These are phyloP conservation scores for Nasonia vitripennis DNA, from an alignment of 1,140 invertebrate genomes.

Conservation along the genomic window DNA sequence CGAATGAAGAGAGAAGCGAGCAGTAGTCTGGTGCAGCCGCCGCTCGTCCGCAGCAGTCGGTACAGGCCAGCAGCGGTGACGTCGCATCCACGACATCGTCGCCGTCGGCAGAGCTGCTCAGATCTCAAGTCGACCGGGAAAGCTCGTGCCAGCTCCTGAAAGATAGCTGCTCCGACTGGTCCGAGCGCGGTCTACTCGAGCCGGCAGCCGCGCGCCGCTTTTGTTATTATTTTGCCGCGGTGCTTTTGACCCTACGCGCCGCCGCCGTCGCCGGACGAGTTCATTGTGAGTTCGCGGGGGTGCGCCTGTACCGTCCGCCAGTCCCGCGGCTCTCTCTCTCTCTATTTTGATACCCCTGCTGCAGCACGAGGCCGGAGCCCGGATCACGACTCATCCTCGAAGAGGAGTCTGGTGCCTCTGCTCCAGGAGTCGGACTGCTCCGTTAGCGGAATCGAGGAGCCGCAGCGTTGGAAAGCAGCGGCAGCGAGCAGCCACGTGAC, in stretches of 20 bases:
- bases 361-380: background rate
- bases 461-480: background rate
- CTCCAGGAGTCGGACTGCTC: background rate
- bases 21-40: background rate
- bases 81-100: background rate
- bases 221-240: slow-evolving; percentile 28
- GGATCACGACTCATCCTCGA: background rate
- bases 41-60: too few species aligned
- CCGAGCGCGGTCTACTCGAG: too few species aligned
- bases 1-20: background rate
- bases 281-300: slow-evolving; percentile 65
- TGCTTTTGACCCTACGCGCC: slow-evolving; percentile 9
- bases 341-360: background rate
- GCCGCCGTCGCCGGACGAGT: slow-evolving; percentile 63
- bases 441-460: background rate
- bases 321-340: background rate
- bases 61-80: background rate
- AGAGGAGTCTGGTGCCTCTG: too few species aligned
- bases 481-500: slow-evolving; percentile 1
- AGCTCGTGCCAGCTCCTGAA: background rate
- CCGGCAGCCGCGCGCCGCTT: too few species aligned
- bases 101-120: background rate
- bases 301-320: slow-evolving; percentile 34
- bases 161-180: background rate
- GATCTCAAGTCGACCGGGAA: background rate